These are phyloP conservation scores for Entomobrya proxima DNA, from an alignment of 2,888 invertebrate genomes.

Conservation along the genomic window DNA sequence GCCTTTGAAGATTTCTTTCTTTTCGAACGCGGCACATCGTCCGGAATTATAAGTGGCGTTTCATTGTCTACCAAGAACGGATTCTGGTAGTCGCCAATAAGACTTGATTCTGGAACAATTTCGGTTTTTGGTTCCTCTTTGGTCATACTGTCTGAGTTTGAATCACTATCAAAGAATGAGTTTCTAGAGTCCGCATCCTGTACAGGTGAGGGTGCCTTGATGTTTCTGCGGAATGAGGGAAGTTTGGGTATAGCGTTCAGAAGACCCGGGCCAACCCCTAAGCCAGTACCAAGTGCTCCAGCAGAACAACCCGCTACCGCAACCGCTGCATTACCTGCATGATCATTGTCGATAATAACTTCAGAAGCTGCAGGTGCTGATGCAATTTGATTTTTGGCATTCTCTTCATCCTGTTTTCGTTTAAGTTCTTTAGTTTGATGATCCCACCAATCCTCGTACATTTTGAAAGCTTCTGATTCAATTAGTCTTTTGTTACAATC, in stretches of 20 bases:
- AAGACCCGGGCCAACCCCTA: constrained; percentile 77
- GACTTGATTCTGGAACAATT: constrained; percentile 27
- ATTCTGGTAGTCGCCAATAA: not conserved
- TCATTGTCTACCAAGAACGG: constrained; percentile 36
- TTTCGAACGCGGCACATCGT: constrained; percentile 17
- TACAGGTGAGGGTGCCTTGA: constrained; percentile 87
- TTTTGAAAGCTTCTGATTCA: constrained; percentile 94
- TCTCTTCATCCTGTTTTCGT: constrained; percentile 73
- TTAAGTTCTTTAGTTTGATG: constrained; percentile 81
- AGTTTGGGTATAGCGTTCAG: constrained; percentile 89
- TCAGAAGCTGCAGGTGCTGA: not conserved
- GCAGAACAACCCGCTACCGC: not conserved
- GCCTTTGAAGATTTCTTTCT: constrained; percentile 32
- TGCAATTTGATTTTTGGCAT: constrained; percentile 38
- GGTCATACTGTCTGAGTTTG: constrained; percentile 26
- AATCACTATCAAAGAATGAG: constrained; percentile 72
- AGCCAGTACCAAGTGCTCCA: constrained; percentile 86
- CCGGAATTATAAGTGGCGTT: constrained; percentile 41
- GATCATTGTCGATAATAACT: not conserved
- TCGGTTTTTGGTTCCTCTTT: constrained; percentile 2
- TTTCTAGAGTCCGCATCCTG: constrained; percentile 83
- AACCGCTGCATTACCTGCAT: not conserved
- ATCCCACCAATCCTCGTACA: constrained; percentile 96
- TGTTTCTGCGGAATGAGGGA: constrained; percentile 90
- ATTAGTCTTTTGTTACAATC: constrained; percentile 98